Conservation (phyloP, 2,797 vertebrate species). For the Lepilemur septentrionalis region DNA sequence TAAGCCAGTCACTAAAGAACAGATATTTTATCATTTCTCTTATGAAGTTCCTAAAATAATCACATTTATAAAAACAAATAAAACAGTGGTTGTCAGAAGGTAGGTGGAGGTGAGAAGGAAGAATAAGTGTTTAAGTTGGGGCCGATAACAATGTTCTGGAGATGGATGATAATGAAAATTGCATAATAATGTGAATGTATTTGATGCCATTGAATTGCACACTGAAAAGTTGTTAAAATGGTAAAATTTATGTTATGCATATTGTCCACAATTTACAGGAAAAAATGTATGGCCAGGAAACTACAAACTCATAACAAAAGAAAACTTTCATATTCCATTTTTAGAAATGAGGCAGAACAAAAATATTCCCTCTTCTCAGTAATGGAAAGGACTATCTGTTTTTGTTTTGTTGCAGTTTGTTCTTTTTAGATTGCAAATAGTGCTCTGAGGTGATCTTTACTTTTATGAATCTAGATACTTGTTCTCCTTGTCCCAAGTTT, state of each 20-base stretch:
- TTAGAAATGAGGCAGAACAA: neutral
- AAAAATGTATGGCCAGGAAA: neutral
- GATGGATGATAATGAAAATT: neutral
- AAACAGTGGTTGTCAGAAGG: neutral
- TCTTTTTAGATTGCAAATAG: neutral
- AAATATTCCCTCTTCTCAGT: neutral
- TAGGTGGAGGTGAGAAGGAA: rapidly evolving
- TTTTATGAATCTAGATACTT: neutral
- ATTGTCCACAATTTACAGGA: neutral
- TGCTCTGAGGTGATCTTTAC: neutral
- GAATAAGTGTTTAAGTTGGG: neutral
- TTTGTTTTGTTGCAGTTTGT: neutral
- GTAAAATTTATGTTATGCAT: neutral
- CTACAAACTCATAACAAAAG: neutral
- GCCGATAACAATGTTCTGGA: neutral
- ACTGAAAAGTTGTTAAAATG: neutral
- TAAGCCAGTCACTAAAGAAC: neutral
- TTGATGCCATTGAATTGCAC: neutral
- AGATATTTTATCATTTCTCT: neutral
- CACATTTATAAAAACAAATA: neutral
- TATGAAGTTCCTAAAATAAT: neutral
- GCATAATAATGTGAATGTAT: too few species aligned
- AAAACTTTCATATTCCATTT: neutral
- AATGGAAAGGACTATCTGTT: neutral
- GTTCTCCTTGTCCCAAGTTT: neutral